Base-by-base conservation (phyloP, 1,140 invertebrate species). In the Diachasma alloeum region DNA sequence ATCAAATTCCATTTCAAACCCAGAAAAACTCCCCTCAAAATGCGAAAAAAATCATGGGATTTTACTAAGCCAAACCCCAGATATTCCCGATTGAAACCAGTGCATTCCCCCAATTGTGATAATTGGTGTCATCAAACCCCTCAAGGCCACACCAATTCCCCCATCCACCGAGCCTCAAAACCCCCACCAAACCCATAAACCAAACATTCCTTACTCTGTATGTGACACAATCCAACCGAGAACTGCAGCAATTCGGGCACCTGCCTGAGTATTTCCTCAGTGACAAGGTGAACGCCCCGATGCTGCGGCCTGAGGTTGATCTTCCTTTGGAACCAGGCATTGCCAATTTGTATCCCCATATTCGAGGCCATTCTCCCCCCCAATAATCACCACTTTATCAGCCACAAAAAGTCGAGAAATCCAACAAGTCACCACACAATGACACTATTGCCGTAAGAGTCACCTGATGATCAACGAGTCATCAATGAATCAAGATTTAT, bases 291-390 rank as follows among this genome's bases (percentile, higher is more conserved):
- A 83, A 98, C 96, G 82, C 97, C 97, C 88, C 97, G 93, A 88
- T 97, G 96, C 89, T 97, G 96, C 81, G 97, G 96, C 87, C 96
- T 93, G 85, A 98, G 92, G 91, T 97, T 97, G 86, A 98, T 94
- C 92, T 97, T 97, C 89, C 95, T 94, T 91, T 98, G 97, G 92
- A 97, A 97, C 97, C 97, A 98, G 89, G 96, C 96, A 87, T 95
- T 96, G 88, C 95, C 95, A 87, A 96, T 96, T 92, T 97, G 96
- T 89, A 97, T 95, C 88, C 95, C 95, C 91, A 94, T 92, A 83
- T 93, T 93, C 87, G 95, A 96, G 92, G 95, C 95, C 95, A 96
- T 96, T 19, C 48, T 53, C 13, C 48, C n/a, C 44, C 15, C 48
- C 91, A 92, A 93, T 91, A 67, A 6, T 31, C 22, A 46, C 44